Percentiles rank a stretch among this genome's conserved stretches.
Evolutionary conservation across 92 coral and sea anemone species (phyloP).

Genomic region (Blastomussa wellsi): DNA sequence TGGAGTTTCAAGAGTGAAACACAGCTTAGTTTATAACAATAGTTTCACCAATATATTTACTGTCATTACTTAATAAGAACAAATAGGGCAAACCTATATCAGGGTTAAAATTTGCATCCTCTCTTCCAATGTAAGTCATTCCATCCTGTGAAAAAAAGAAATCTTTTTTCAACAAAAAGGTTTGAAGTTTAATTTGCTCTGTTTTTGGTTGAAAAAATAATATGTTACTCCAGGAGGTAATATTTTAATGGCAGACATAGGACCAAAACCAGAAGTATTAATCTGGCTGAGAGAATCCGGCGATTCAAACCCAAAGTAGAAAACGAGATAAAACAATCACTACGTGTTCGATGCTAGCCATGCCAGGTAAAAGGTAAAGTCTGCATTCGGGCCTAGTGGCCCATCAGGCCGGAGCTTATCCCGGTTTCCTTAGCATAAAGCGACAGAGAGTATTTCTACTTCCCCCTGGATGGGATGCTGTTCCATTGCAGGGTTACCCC

Average conservation of each 20-base stretch:
- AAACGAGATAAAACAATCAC: too few relatives aligned
- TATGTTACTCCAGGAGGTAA: not conserved
- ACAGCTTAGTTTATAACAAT: too few relatives aligned
- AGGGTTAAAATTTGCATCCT: slow-evolving; percentile 85
- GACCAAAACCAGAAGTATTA: not conserved
- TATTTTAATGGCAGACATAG: not conserved
- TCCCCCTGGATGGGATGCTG: too few relatives aligned
- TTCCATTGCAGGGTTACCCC: too few relatives aligned
- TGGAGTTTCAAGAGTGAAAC: not conserved
- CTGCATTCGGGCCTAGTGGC: too few relatives aligned
- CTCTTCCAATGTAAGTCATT: slow-evolving; percentile 94
- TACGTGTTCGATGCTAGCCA: too few relatives aligned
- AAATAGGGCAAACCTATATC: slow-evolving; percentile 76
- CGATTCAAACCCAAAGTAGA: too few relatives aligned
- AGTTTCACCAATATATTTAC: too few relatives aligned
- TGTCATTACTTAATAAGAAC: not conserved
- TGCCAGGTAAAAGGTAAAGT: too few relatives aligned
- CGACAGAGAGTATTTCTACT: too few relatives aligned
- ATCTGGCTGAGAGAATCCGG: not conserved
- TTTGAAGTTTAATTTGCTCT: not conserved
- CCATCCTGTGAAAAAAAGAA: slow-evolving; percentile 73
- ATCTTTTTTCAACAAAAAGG: not conserved
- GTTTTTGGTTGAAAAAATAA: not conserved
- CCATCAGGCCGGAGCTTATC: too few relatives aligned
- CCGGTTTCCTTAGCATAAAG: too few relatives aligned